Base-by-base conservation (phyloP, 2,113 vertebrate species). In the Octodon degus region DNA sequence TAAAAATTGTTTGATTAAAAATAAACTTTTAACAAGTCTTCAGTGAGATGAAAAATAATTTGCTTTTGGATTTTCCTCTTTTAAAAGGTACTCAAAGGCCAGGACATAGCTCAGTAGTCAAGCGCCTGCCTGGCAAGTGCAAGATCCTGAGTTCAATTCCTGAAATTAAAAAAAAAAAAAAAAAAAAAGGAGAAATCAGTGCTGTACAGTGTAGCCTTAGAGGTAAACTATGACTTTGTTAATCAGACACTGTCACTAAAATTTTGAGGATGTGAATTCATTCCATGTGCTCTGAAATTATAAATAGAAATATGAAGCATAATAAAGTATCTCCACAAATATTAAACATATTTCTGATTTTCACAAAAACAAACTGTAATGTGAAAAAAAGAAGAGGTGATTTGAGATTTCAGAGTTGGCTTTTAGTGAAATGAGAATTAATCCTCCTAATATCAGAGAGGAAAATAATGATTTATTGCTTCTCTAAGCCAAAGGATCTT, bases 21-120 rank as follows among this genome's bases (percentile, higher is more conserved):
- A 53, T 80, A 1, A 91, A 96, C 65, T 19, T 55, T 47, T n/a
- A 94, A 34, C 30, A 92, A 83, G 40, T 55, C 34, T 90, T 93
- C 4, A 76, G 27, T 65, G 8, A 90, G 16, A 79, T 86, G 37
- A 81, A 9, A 84, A 55, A 13, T 65, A 82, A 65, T 55, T 87
- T 84, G 10, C 87, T 90, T 90, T 43, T 55, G 47, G 11, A 84
- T 85, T 86, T 82, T 1, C 20, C 16, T 89, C 65, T 74, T 90
- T 91, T 89, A 65, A 50, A 85, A 95, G 58, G 63, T 77, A 87
- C 17, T 85, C 19, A 47, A 58, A 58, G 14, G 14, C 16, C 55
- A 58, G 55, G 16, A 58, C 55, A 17, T 58, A 58, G 55, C 16
- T 58, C 55, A 58, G 16, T 58, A 17, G 55, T 16, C 55, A 58